A percentile compares a stretch with the other conserved stretches of the same genome.
Evolutionary conservation across 1,140 invertebrate species (phyloP).

Genomic region (Neuroterus valhalla): DNA sequence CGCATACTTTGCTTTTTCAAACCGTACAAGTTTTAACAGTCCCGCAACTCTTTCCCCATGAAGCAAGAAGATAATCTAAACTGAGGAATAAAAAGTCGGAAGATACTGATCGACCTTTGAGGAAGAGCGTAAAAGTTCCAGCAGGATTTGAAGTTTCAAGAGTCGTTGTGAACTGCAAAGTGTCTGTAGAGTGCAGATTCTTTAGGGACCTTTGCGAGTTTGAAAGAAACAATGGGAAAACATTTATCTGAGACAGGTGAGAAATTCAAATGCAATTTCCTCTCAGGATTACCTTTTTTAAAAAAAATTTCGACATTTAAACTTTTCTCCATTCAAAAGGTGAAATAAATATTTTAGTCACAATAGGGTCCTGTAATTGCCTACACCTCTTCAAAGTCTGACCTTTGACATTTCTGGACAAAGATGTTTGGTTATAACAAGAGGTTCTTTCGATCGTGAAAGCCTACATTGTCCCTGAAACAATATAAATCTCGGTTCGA

Average conservation of each 20-base stretch:
- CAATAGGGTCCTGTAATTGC: background rate
- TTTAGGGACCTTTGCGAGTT: constrained; percentile 23
- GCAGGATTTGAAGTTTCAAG: constrained; percentile 7
- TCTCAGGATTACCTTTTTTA: background rate
- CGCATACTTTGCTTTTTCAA: background rate
- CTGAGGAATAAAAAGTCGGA: background rate
- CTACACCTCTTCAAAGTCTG: background rate
- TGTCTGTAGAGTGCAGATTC: constrained; percentile 14
- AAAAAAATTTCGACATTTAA: background rate
- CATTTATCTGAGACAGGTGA: background rate
- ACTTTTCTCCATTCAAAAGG: constrained; percentile 10
- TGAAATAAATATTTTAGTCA: background rate
- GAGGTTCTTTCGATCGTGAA: constrained; percentile 12
- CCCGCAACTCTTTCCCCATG: background rate
- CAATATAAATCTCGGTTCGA: background rate
- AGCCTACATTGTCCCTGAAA: background rate
- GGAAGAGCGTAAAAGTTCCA: background rate
- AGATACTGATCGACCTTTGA: constrained; percentile 13
- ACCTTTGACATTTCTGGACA: constrained; percentile 12
- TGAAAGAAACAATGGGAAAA: constrained; percentile 22
- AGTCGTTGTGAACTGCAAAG: constrained; percentile 26
- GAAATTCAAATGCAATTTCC: constrained; percentile 8
- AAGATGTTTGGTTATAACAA: background rate
- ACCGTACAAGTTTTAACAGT: background rate
- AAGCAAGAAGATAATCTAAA: background rate